These are phyloP conservation scores for Tenthredo scrophulariae DNA, from an alignment of 2,888 invertebrate species.

Conservation along the genomic window DNA sequence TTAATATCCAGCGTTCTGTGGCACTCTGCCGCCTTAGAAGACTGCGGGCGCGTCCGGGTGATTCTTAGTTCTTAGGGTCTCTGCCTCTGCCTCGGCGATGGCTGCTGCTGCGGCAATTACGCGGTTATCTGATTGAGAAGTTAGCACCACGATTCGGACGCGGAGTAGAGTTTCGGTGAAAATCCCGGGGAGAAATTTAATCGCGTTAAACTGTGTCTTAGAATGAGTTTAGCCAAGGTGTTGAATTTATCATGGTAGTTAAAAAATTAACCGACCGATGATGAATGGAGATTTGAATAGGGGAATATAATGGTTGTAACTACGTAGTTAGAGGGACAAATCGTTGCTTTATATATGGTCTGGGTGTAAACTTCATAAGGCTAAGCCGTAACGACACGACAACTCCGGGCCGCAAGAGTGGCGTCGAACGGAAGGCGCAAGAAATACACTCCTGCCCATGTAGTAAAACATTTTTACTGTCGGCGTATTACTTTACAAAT, in stretches of 20 bases:
- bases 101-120: slow-evolving; percentile 41
- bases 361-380: slow-evolving; percentile 8
- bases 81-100: slow-evolving; percentile 30
- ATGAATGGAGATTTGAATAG: not conserved
- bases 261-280: slow-evolving; percentile 16
- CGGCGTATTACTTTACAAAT: slow-evolving; percentile 54
- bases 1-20: slow-evolving; percentile 61
- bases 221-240: not conserved
- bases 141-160: slow-evolving; percentile 44
- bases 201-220: not conserved
- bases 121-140: slow-evolving; percentile 50
- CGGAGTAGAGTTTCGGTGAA: not conserved
- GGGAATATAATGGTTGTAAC: not conserved
- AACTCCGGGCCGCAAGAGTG: not conserved
- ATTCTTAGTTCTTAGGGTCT: slow-evolving; percentile 34
- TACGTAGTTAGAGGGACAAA: slow-evolving; percentile 1
- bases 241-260: not conserved
- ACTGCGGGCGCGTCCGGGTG: slow-evolving; percentile 41
- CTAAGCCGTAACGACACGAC: slow-evolving; percentile 14
- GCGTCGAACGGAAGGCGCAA: slow-evolving; percentile 39
- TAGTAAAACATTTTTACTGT: slow-evolving; percentile 50
- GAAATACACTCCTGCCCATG: slow-evolving; percentile 39
- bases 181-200: slow-evolving; percentile 22
- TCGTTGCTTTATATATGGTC: slow-evolving; percentile 18
- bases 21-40: slow-evolving; percentile 54